Conservation (phyloP, 2,888 invertebrate species). For the Drosophila bunnanda region DNA sequence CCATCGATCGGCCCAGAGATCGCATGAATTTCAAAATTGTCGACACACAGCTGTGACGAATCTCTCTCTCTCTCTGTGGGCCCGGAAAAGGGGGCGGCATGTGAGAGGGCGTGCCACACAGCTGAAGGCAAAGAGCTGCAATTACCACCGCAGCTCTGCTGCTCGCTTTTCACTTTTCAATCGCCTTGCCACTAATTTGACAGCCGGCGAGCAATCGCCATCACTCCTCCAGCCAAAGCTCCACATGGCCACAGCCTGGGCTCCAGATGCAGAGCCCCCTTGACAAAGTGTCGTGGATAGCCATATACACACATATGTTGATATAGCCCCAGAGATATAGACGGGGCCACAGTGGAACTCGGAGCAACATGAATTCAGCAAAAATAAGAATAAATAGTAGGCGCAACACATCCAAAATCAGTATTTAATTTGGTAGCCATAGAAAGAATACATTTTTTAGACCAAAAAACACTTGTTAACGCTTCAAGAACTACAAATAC, state of each 20-base stretch:
- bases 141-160: constrained; percentile 43
- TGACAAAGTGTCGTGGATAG: constrained; percentile 53
- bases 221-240: constrained; percentile 54
- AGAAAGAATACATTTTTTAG: background rate
- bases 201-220: constrained; percentile 76
- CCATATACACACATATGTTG: constrained; percentile 40
- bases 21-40: constrained; percentile 74
- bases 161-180: constrained; percentile 75
- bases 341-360: constrained; percentile 6
- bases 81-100: constrained; percentile 30
- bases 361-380: background rate
- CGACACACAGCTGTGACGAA: constrained; percentile 76
- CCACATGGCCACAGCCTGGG: background rate
- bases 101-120: constrained; percentile 6
- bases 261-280: constrained; percentile 17
- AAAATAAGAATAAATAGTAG: background rate
- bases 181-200: constrained; percentile 74
- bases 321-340: constrained; percentile 25
- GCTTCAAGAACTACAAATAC: background rate
- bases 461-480: background rate
- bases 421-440: background rate
- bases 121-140: constrained; percentile 37
- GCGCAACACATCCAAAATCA: background rate
- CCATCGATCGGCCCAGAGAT: constrained; percentile 66
- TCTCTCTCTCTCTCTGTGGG: constrained; percentile 55